phyloP scores from a whole-genome alignment of 2,797 vertebrate species.

The Astyanax mexicanus region DNA sequence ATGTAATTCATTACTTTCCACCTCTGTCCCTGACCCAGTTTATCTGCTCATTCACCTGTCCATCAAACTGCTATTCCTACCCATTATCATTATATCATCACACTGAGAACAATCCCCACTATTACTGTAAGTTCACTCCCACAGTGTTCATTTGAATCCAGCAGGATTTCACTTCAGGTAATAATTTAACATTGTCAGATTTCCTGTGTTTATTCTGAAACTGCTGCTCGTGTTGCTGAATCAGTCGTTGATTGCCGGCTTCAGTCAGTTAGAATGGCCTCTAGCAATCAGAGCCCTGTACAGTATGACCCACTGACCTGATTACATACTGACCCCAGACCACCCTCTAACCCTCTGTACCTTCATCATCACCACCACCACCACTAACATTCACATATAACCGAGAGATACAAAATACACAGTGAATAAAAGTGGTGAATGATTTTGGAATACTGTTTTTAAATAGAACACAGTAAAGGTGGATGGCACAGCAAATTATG shows the following conservation, averaged over 20 bases:
- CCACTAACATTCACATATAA: not conserved
- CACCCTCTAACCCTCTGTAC: not conserved
- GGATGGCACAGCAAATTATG: too few relatives aligned
- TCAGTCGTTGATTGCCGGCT: not conserved
- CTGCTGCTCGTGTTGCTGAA: not conserved
- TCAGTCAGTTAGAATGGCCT: not conserved
- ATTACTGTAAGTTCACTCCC: too few relatives aligned
- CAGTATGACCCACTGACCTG: slow-evolving; percentile 2
- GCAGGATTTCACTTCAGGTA: not conserved
- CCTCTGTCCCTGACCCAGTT: too few relatives aligned
- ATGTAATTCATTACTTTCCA: too few relatives aligned
- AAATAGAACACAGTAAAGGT: too few relatives aligned
- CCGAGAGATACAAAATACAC: not conserved
- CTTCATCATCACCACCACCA: not conserved
- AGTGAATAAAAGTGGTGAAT: too few relatives aligned
- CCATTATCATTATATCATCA: not conserved
- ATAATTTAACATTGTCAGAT: not conserved
- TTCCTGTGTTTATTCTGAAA: not conserved
- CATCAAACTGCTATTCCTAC: too few relatives aligned
- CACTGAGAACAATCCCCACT: not conserved
- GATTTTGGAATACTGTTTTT: too few relatives aligned
- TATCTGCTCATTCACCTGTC: not conserved
- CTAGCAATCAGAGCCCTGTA: not conserved
- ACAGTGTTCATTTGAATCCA: not conserved
- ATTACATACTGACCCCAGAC: not conserved